Evolutionary conservation across 2,797 vertebrate species (phyloP).

Genomic region (Liasis olivaceus): DNA sequence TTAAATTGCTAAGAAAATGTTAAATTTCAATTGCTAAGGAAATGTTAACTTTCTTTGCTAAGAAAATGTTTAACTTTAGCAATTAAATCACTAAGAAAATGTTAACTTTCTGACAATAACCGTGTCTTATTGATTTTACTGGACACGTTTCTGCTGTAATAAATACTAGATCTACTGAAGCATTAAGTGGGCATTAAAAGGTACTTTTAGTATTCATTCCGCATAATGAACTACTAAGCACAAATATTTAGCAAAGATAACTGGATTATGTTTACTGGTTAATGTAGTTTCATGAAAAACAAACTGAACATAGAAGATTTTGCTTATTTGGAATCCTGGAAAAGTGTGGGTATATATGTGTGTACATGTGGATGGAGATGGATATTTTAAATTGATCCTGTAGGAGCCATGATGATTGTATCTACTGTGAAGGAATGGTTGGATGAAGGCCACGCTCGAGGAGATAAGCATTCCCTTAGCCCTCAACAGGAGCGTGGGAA

Average conservation of each 20-base stretch:
- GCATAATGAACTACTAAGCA: too few species aligned
- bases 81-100: not conserved
- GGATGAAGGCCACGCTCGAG: too few species aligned
- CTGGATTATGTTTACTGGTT: not conserved
- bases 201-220: not conserved
- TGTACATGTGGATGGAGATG: not conserved
- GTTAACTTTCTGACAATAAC: not conserved
- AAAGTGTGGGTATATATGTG: not conserved
- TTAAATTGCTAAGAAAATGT: not conserved
- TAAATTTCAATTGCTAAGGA: not conserved
- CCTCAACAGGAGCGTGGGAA: too few species aligned
- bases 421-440: too few species aligned
- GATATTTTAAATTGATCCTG: not conserved
- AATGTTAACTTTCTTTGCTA: not conserved
- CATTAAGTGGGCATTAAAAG: not conserved
- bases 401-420: not conserved
- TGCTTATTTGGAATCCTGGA: not conserved
- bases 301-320: not conserved
- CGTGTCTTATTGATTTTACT: not conserved
- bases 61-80: not conserved
- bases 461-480: too few species aligned
- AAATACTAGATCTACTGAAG: not conserved
- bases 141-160: not conserved
- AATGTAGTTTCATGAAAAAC: not conserved
- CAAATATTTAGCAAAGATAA: not conserved